These are phyloP conservation scores for Chlorospingus semifuscus DNA, from an alignment of 2,797 vertebrate genomes.

Conservation along the genomic window DNA sequence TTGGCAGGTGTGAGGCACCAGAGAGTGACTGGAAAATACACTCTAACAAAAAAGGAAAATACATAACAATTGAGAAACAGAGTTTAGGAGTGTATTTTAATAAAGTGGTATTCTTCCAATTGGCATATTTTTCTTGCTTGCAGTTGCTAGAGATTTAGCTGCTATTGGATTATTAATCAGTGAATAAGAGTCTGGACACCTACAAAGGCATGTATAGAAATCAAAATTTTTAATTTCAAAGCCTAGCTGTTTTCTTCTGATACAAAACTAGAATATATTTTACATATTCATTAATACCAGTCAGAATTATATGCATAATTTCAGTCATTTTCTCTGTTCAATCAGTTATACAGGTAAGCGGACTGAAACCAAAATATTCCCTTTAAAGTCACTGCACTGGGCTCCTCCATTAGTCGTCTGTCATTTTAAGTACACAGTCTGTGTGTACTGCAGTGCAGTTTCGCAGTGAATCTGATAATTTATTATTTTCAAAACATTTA, in stretches of 20 bases:
- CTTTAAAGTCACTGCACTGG: background rate
- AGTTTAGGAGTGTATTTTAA: background rate
- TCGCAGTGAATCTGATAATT: background rate
- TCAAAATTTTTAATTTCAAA: background rate
- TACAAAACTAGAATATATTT: background rate
- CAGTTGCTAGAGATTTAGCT: background rate
- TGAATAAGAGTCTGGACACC: background rate
- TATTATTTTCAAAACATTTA: background rate
- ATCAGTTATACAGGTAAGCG: background rate
- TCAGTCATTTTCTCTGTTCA: background rate
- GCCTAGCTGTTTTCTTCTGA: background rate
- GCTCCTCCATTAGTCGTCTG: background rate
- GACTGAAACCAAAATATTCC: background rate
- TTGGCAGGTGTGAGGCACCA: background rate
- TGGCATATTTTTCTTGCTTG: background rate
- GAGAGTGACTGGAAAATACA: background rate
- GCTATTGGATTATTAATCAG: background rate
- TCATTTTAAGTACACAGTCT: background rate
- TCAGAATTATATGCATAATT: background rate
- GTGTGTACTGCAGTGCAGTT: background rate
- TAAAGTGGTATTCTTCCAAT: background rate
- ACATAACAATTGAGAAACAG: background rate
- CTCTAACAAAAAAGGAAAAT: background rate
- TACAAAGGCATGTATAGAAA: background rate
- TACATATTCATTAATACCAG: background rate